Evolutionary conservation across 2,797 vertebrate genomes (phyloP).

Genomic region (Tragelaphus eurycerus): DNA sequence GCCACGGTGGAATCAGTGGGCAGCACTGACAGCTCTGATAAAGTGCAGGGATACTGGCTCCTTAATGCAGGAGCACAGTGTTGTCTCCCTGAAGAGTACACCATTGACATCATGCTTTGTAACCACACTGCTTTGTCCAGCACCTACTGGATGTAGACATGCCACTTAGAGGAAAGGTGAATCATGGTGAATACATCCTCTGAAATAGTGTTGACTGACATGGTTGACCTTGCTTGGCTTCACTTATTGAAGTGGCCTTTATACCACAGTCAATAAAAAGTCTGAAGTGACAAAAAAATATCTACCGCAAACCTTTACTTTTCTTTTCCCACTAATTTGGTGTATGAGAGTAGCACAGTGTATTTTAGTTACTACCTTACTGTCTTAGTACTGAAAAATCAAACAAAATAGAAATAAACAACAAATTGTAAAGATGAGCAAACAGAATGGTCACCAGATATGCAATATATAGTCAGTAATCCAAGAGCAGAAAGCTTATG

Average conservation of each 20-base stretch:
- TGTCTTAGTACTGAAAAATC: background rate
- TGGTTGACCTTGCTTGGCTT: background rate
- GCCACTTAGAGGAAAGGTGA: background rate
- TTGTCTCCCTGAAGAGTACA: background rate
- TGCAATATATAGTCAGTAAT: background rate
- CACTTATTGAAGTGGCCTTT: background rate
- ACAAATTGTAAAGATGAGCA: background rate
- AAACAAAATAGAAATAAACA: background rate
- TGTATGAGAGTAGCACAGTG: background rate
- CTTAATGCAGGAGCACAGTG: background rate
- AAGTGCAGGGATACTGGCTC: background rate
- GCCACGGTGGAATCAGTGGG: background rate
- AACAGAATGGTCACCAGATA: background rate
- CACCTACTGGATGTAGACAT: background rate
- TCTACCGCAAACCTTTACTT: background rate
- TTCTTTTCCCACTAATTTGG: background rate
- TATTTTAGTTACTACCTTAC: background rate
- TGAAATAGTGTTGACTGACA: background rate
- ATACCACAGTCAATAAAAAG: background rate
- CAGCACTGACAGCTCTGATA: background rate
- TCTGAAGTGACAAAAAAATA: background rate
- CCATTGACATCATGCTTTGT: background rate
- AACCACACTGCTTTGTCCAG: background rate
- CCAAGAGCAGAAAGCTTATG: background rate
- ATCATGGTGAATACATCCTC: background rate